Conservation (phyloP, 2,113 vertebrate genomes). For the Myocastor coypus region DNA sequence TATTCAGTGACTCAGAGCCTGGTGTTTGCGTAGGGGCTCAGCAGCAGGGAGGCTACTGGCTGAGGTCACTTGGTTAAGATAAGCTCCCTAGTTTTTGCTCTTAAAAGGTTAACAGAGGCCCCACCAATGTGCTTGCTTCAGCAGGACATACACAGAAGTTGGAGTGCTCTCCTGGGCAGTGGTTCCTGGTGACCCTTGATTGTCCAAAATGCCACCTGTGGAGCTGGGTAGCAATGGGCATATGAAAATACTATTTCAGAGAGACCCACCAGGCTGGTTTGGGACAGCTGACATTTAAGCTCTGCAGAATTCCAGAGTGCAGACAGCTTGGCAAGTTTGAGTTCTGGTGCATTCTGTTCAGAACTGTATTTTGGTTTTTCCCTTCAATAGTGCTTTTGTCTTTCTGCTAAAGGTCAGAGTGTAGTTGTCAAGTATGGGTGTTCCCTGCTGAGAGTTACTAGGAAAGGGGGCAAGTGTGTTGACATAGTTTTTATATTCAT, state of each 20-base stretch:
- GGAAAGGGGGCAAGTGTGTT: neutral
- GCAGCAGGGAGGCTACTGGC: neutral
- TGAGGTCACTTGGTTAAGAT: slow-evolving; percentile 46
- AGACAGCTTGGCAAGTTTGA: slow-evolving; percentile 78
- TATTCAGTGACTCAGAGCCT: slow-evolving; percentile 59
- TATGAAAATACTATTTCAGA: neutral
- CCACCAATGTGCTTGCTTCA: neutral
- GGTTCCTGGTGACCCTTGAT: neutral
- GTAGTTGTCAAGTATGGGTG: slow-evolving; percentile 41
- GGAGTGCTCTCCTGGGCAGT: neutral
- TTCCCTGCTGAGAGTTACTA: slow-evolving; percentile 45
- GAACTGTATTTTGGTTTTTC: slow-evolving; percentile 58
- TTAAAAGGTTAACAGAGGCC: slow-evolving; percentile 47
- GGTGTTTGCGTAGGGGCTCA: slow-evolving; percentile 71
- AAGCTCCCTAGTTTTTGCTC: neutral
- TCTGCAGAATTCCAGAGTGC: slow-evolving; percentile 78
- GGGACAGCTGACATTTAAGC: slow-evolving; percentile 79
- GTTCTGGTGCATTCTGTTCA: slow-evolving; percentile 80
- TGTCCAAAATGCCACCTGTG: neutral
- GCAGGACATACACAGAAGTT: neutral
- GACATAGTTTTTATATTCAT: slow-evolving; percentile 40
- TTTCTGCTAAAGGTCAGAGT: slow-evolving; percentile 80
- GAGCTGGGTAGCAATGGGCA: neutral
- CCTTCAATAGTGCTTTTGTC: slow-evolving; percentile 81
- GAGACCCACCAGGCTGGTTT: slow-evolving; percentile 48